Percentiles rank a stretch among this genome's conserved stretches.
phyloP scores from a whole-genome alignment of 2,888 invertebrate species.

The Spisula solida region DNA sequence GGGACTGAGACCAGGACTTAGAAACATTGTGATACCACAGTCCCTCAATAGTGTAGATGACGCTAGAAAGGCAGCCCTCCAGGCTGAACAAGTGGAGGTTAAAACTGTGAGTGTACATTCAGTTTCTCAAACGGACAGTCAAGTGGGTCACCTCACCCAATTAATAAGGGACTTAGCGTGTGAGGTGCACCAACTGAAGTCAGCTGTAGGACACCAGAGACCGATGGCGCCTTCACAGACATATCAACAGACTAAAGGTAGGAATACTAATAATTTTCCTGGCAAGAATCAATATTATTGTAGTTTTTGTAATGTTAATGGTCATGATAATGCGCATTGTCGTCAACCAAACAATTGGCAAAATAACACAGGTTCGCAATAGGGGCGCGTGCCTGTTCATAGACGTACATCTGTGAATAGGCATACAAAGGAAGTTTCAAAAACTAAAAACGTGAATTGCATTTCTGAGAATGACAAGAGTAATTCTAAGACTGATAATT shows the following conservation, averaged over 20 bases:
- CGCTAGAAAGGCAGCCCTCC: neutral
- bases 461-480: too few species aligned
- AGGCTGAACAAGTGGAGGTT: neutral
- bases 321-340: neutral
- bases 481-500: neutral
- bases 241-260: neutral
- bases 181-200: neutral
- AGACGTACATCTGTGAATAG: neutral
- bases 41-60: neutral
- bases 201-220: neutral
- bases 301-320: neutral
- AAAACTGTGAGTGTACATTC: too few species aligned
- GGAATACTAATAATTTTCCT: neutral
- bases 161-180: too few species aligned
- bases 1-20: neutral
- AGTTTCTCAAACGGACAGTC: neutral
- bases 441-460: too few species aligned
- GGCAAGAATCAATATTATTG: neutral
- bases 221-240: neutral
- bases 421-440: neutral
- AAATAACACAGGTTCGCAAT: neutral
- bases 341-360: neutral
- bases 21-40: neutral
- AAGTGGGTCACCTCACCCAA: neutral
- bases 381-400: conserved; percentile 3